Percentiles rank a stretch among this genome's conserved stretches.
Evolutionary conservation across 2,113 vertebrate species (phyloP).

Genomic region (Ophiodon elongatus): DNA sequence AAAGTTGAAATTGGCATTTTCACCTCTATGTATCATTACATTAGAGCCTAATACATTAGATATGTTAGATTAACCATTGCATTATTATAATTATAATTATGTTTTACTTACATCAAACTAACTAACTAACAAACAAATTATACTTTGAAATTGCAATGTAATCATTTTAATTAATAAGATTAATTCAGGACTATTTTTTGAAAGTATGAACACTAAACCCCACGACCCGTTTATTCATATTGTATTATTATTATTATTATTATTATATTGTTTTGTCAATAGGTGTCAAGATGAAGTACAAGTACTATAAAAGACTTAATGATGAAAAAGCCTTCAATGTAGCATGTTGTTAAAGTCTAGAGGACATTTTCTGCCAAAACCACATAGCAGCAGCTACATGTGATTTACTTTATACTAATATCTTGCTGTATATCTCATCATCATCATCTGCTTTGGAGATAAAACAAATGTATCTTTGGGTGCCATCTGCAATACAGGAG

Average conservation of each 20-base stretch:
- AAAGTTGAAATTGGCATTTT: not conserved
- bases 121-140: no score
- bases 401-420: not conserved
- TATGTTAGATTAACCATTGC: not conserved
- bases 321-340: not conserved
- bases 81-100: not conserved
- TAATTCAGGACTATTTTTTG: not conserved
- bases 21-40: not conserved
- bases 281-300: not conserved
- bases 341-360: not conserved
- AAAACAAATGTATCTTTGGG: not conserved
- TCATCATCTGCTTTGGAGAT: not conserved
- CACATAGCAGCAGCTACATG: not conserved
- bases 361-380: not conserved
- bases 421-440: not conserved
- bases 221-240: not conserved
- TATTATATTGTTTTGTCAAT: not conserved
- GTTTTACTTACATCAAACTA: not conserved
- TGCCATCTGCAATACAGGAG: not conserved
- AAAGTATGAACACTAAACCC: not conserved
- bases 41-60: not conserved
- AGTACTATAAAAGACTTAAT: not conserved
- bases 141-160: not conserved
- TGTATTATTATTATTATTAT: not conserved
- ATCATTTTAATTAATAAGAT: not conserved